Percentiles rank a stretch among this genome's conserved stretches.
Evolutionary conservation across 2,888 invertebrate species (phyloP).

Genomic region (Rhagonycha lutea): DNA sequence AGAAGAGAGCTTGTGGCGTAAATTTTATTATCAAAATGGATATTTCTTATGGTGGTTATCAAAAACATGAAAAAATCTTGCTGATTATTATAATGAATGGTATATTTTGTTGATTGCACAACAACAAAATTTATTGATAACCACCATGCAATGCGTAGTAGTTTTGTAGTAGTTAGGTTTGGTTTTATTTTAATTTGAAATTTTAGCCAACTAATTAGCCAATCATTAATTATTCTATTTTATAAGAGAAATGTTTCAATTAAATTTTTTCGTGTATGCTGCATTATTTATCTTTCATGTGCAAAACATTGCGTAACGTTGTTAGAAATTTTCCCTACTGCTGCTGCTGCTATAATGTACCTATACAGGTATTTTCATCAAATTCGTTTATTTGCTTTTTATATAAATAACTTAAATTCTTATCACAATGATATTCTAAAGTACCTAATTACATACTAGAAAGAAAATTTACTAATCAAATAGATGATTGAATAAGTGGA

Average conservation of each 20-base stretch:
- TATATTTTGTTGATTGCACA: background rate
- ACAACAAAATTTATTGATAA: constrained; percentile 6
- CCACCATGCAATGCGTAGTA: constrained; percentile 28
- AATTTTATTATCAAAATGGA: background rate
- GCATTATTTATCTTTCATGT: background rate
- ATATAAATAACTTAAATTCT: background rate
- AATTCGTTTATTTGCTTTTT: background rate
- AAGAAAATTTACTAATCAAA: too few species aligned
- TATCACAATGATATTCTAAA: too few species aligned
- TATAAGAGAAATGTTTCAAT: constrained; percentile 12
- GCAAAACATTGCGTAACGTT: background rate
- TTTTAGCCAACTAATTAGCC: constrained; percentile 15
- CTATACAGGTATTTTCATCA: too few species aligned
- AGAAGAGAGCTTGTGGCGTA: constrained; percentile 12
- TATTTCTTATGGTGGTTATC: constrained; percentile 13
- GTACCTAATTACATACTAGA: too few species aligned
- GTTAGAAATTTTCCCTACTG: background rate
- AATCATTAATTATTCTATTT: constrained; percentile 16
- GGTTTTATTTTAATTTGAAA: constrained; percentile 16
- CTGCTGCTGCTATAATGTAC: too few species aligned
- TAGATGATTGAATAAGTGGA: too few species aligned
- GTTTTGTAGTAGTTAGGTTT: constrained; percentile 22
- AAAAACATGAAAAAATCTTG: background rate
- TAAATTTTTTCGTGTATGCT: background rate
- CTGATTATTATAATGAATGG: background rate